A percentile compares a stretch with the other conserved stretches of the same genome.
Conservation (phyloP, 2,888 invertebrate species). For the Ommatoiulus sabulosus region DNA sequence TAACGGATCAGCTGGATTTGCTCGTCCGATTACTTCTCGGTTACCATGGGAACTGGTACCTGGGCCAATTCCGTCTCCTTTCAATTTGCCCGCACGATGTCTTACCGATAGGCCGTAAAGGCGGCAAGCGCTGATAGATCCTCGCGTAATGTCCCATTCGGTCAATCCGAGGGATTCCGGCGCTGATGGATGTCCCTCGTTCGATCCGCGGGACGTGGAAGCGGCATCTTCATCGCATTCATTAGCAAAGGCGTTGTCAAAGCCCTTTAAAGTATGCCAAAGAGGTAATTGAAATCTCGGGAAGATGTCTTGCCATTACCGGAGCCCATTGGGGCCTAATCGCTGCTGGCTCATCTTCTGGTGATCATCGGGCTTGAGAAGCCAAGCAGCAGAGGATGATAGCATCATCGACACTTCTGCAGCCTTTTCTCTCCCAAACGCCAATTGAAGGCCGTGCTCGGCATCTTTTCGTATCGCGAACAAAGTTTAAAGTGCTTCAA, state of each 20-base stretch:
- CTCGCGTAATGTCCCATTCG: background rate
- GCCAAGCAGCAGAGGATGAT: background rate
- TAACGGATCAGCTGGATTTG: background rate
- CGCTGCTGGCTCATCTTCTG: background rate
- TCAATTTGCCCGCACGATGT: conserved; percentile 5
- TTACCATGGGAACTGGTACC: background rate
- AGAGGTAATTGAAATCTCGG: background rate
- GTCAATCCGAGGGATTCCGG: background rate
- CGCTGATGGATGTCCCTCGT: background rate
- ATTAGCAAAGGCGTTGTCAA: conserved; percentile 3
- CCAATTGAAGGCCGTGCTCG: too few species aligned
- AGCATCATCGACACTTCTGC: background rate
- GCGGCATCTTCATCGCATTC: background rate
- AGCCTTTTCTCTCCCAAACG: too few species aligned
- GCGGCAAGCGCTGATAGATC: background rate
- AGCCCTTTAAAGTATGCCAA: background rate
- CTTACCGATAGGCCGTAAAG: background rate
- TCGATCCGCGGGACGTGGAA: background rate
- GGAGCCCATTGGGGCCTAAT: background rate
- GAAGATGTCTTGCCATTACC: background rate
- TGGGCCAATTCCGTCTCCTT: background rate
- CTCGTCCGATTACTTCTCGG: background rate
- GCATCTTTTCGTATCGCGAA: too few species aligned
- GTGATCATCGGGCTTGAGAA: background rate
- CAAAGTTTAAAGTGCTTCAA: too few species aligned